Base-by-base conservation (phyloP, 2,888 invertebrate species). In the Geotrupes spiniger region DNA sequence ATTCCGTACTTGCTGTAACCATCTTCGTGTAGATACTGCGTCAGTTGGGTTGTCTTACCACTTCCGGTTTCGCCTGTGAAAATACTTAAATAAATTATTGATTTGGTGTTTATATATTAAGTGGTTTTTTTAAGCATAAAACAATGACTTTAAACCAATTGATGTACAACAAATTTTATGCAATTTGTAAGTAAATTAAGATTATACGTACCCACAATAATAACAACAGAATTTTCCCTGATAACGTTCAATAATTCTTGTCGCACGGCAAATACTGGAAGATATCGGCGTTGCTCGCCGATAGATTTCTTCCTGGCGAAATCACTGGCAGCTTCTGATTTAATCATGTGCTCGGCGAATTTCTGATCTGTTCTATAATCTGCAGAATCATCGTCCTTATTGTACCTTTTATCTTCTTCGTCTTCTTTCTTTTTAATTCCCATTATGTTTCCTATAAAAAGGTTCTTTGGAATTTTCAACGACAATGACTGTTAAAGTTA, bases 21-120 rank as follows among this genome's bases (percentile, higher is more conserved):
- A 63, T 97, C 97, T 73, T 99, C 99, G 70, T 96, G 93, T 0
- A 99, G 76, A 71, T 97, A 99, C 71, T 98, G 98, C 0, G 97
- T 96, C 28, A 98, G 75, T 67, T 98, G 99, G 0, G 99, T 99
- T 0, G 98, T 99, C 74, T 99, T 99, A 10, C 96, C 96, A 63
- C 92, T 92, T 28, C 96, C 96, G 0, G 94, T 95, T 74, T 94
- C 94, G 59, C 91, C 88, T 78, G 63, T 33, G 53, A 14, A 11
- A 16, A 29, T 39, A 25, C n/a, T n/a, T n/a, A n/a, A n/a, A n/a
- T n/a, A n/a, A n/a, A n/a, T n/a, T n/a, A n/a, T n/a, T 6, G 8
- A 9, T 36, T 9, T 36, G 6, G 36, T 9, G 6, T 8, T 11
- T 36, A 36, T n/a, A 8, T 10, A 36, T 8, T 8, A 36, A 36